A percentile compares a stretch with the other conserved stretches of the same genome.
phyloP scores from a whole-genome alignment of 2,113 vertebrate genomes.

The Machaerirhynchus nigripectus region DNA sequence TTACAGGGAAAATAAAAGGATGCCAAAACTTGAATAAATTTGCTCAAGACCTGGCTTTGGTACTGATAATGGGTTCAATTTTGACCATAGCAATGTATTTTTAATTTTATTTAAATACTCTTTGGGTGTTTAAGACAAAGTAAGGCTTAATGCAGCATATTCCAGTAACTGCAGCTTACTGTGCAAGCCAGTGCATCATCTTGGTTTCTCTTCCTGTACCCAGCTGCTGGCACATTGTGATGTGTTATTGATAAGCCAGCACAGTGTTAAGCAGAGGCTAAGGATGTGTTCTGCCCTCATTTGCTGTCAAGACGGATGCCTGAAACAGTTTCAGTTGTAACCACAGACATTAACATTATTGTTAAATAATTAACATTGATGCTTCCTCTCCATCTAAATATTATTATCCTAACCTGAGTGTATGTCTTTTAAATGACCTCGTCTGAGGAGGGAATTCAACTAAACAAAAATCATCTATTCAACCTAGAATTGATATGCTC shows the following conservation, averaged over 20 bases:
- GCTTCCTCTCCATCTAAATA: not conserved
- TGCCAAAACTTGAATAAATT: not conserved
- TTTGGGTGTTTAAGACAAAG: not conserved
- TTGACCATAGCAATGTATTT: not conserved
- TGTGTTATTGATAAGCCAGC: not conserved
- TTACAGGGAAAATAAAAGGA: not conserved
- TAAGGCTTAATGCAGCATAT: not conserved
- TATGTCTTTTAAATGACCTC: not conserved
- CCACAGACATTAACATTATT: not conserved
- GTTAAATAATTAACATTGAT: not conserved
- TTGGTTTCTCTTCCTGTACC: not conserved
- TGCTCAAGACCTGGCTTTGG: constrained; percentile 4
- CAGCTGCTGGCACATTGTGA: not conserved
- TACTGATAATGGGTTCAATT: not conserved
- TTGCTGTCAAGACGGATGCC: not conserved
- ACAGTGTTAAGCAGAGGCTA: fast-evolving
- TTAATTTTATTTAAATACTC: not conserved
- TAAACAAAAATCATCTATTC: not conserved
- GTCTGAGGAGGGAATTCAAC: not conserved
- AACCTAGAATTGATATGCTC: not conserved
- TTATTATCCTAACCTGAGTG: not conserved
- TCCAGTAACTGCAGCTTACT: not conserved
- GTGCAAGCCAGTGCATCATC: too few species aligned
- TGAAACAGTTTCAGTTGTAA: not conserved
- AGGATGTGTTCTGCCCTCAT: not conserved